Evolutionary conservation across 1,140 invertebrate genomes (phyloP).

Genomic region (Gryon sp.): DNA sequence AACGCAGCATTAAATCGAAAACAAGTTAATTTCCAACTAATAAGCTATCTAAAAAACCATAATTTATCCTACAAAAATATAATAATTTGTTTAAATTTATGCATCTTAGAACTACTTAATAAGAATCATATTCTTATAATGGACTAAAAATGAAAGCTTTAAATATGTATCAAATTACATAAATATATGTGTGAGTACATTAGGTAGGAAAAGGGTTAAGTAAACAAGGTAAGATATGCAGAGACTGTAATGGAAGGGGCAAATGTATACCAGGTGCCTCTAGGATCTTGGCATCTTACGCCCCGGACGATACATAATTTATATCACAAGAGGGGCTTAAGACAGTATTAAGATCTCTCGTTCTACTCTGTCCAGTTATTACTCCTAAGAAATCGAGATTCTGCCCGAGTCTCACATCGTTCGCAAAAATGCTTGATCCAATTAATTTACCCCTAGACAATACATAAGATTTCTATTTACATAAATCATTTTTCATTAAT

Average conservation of each 20-base stretch:
- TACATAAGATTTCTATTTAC: slow-evolving; percentile 34
- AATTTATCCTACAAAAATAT: too few relatives aligned
- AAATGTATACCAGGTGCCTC: slow-evolving; percentile 79
- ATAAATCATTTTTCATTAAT: slow-evolving; percentile 43
- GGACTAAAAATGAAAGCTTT: slow-evolving; percentile 10
- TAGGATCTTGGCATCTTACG: slow-evolving; percentile 79
- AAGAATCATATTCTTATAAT: too few relatives aligned
- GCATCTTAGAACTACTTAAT: too few relatives aligned
- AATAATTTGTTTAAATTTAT: too few relatives aligned
- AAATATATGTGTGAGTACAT: slow-evolving; percentile 54
- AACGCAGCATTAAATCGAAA: too few relatives aligned
- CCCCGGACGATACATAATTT: slow-evolving; percentile 80
- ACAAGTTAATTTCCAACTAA: too few relatives aligned
- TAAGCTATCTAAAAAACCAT: too few relatives aligned
- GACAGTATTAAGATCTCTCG: slow-evolving; percentile 79
- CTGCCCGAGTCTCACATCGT: slow-evolving; percentile 28
- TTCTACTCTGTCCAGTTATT: slow-evolving; percentile 72
- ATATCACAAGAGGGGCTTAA: slow-evolving; percentile 78
- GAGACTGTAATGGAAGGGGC: slow-evolving; percentile 47
- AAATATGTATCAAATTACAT: slow-evolving; percentile 49
- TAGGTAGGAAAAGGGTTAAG: slow-evolving; percentile 56
- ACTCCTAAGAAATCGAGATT: slow-evolving; percentile 68
- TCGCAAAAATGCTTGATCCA: slow-evolving; percentile 58
- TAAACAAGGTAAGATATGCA: slow-evolving; percentile 42
- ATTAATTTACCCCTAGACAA: slow-evolving; percentile 58